phyloP scores from a whole-genome alignment of 2,888 invertebrate genomes.

The Crepidodera aurea region DNA sequence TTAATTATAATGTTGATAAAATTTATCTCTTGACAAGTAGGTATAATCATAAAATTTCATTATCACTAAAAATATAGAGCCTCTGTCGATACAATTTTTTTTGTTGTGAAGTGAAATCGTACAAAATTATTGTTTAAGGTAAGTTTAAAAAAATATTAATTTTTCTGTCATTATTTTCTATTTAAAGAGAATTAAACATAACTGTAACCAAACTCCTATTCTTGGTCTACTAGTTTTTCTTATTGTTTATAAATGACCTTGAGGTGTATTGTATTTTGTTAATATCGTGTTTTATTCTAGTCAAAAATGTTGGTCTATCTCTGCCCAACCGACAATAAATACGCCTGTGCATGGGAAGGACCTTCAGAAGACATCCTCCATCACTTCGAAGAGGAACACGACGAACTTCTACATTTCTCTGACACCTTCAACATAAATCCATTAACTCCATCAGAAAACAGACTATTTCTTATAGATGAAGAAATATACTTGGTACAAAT shows the following conservation, averaged over 20 bases:
- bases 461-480: conserved; percentile 46
- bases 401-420: conserved; percentile 45
- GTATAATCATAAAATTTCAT: conserved; percentile 21
- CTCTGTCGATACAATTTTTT: not conserved
- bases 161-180: too few relatives aligned
- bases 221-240: too few relatives aligned
- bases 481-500: conserved; percentile 52
- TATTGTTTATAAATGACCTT: too few relatives aligned
- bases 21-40: conserved; percentile 8
- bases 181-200: too few relatives aligned
- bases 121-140: too few relatives aligned
- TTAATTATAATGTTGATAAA: conserved; percentile 21
- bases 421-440: conserved; percentile 45
- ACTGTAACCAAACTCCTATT: too few relatives aligned
- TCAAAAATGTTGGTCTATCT: conserved; percentile 48
- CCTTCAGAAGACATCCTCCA: conserved; percentile 48
- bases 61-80: conserved; percentile 9
- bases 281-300: too few relatives aligned
- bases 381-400: conserved; percentile 52
- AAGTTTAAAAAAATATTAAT: too few relatives aligned
- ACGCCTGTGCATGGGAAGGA: conserved; percentile 53
- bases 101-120: not conserved
- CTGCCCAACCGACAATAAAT: conserved; percentile 52
- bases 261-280: too few relatives aligned
- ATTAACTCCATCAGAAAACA: conserved; percentile 46